Conservation (phyloP, 2,797 vertebrate species). For the Gymnocypris eckloni region DNA sequence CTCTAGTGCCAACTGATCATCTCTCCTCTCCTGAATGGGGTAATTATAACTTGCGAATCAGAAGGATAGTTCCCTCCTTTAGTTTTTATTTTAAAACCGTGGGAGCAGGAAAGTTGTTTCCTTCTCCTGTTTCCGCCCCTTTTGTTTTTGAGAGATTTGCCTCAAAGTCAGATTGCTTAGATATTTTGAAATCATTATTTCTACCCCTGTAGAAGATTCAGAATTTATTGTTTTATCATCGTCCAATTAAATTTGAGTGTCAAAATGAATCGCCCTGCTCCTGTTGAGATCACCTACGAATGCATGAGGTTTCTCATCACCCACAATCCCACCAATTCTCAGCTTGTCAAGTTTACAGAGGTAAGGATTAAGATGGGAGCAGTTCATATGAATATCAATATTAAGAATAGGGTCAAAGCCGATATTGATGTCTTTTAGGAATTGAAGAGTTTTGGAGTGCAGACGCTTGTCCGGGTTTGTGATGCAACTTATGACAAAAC, state of each 20-base stretch:
- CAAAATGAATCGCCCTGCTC: conserved; percentile 97
- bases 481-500: conserved; percentile 94
- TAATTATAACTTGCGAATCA: conserved; percentile 60
- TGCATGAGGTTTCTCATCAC: conserved; percentile 96
- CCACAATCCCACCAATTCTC: conserved; percentile 95
- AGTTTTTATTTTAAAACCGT: conserved; percentile 26
- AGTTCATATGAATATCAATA: background rate
- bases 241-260: conserved; percentile 63
- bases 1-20: conserved; percentile 43
- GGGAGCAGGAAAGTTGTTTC: conserved; percentile 33
- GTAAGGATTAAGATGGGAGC: conserved; percentile 71
- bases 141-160: conserved; percentile 17
- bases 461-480: conserved; percentile 94
- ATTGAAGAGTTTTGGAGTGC: conserved; percentile 92
- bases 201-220: background rate
- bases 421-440: conserved; percentile 70
- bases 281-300: conserved; percentile 93
- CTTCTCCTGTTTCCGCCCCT: background rate
- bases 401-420: background rate
- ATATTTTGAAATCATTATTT: conserved; percentile 26
- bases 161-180: conserved; percentile 11
- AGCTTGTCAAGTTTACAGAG: conserved; percentile 95
- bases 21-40: conserved; percentile 68
- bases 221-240: background rate
- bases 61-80: conserved; percentile 56